Conservation (phyloP, 2,797 vertebrate genomes). For the Melanotaenia trifasciata region DNA sequence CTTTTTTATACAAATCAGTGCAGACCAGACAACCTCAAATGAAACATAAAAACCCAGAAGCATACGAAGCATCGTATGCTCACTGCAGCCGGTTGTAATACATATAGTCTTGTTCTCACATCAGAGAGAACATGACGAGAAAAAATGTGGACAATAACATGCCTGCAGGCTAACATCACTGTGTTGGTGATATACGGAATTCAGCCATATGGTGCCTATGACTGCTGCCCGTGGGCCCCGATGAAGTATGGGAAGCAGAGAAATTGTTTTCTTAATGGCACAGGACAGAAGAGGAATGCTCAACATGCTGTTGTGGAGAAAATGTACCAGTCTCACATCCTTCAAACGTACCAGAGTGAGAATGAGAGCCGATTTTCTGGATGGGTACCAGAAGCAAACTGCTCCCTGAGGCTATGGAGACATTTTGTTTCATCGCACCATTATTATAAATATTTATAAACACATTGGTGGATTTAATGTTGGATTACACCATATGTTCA, state of each 20-base stretch:
- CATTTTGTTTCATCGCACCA: slow-evolving; percentile 39
- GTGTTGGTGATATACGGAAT: slow-evolving; percentile 41
- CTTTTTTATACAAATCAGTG: not conserved
- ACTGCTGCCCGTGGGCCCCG: slow-evolving; percentile 59
- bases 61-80: not conserved
- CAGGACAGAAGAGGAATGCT: slow-evolving; percentile 74
- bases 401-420: slow-evolving; percentile 26
- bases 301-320: slow-evolving; percentile 55
- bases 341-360: slow-evolving; percentile 34
- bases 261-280: slow-evolving; percentile 77
- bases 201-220: slow-evolving; percentile 44
- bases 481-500: slow-evolving; percentile 8
- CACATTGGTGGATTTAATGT: not conserved
- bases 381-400: slow-evolving; percentile 56
- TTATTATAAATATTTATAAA: slow-evolving; percentile 20
- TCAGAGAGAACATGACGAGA: slow-evolving; percentile 35
- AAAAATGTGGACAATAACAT: slow-evolving; percentile 27
- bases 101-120: slow-evolving; percentile 25
- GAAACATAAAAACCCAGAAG: slow-evolving; percentile 3
- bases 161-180: slow-evolving; percentile 39
- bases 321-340: slow-evolving; percentile 38
- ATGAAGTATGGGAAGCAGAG: slow-evolving; percentile 64
- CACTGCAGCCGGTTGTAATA: slow-evolving; percentile 14
- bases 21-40: not conserved
- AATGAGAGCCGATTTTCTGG: slow-evolving; percentile 66